Percentiles rank a stretch among this genome's conserved stretches.
Conservation (phyloP, 64 coral and sea anemone species). For the Porites lutea region DNA sequence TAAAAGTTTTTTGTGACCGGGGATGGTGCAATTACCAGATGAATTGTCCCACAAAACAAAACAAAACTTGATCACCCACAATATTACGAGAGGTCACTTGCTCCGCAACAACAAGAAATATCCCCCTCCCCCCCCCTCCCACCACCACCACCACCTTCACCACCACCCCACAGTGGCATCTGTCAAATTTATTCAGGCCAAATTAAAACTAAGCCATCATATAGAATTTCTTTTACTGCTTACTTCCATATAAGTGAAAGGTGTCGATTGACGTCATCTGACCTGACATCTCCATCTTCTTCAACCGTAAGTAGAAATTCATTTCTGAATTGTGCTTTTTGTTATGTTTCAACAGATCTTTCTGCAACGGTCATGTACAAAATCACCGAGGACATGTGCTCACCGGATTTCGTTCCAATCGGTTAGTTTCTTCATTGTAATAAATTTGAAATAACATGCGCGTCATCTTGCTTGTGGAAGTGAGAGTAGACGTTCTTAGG, state of each 20-base stretch:
- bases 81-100: not conserved
- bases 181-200: not conserved
- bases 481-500: no score
- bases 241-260: not conserved
- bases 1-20: no score
- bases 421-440: not conserved
- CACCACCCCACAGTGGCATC: no score
- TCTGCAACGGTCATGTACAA: constrained; percentile 76
- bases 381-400: constrained; percentile 65
- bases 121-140: not conserved
- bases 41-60: not conserved
- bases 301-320: not conserved
- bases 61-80: not conserved
- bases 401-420: not conserved
- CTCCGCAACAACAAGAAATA: no score
- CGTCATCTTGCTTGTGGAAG: no score
- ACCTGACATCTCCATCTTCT: not conserved
- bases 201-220: no score
- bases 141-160: not conserved
- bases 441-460: no score
- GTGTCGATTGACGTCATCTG: not conserved
- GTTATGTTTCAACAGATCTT: not conserved
- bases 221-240: no score
- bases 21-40: no score
- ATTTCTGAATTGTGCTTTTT: not conserved